These are phyloP conservation scores for Mus pahari DNA, from an alignment of 2,113 vertebrate genomes.

Conservation along the genomic window DNA sequence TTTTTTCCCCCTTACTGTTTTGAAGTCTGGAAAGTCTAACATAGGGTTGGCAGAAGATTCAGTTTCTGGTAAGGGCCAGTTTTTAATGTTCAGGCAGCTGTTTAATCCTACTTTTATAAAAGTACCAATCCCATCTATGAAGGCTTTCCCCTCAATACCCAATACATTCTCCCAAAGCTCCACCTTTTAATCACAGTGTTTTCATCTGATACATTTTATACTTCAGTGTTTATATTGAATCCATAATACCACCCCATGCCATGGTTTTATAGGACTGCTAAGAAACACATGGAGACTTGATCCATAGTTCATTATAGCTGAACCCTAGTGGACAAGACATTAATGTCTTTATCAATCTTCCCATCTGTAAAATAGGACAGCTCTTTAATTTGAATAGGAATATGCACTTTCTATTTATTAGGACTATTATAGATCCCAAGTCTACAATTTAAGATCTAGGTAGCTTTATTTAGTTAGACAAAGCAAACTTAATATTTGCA, in stretches of 20 bases:
- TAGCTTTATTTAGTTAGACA: not conserved
- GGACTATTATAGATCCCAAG: not conserved
- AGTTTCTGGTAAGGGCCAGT: not conserved
- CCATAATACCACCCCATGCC: not conserved
- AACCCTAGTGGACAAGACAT: not conserved
- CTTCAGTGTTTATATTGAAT: not conserved
- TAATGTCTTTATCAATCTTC: not conserved
- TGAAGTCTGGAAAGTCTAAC: not conserved
- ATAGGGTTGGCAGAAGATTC: not conserved
- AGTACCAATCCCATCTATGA: not conserved
- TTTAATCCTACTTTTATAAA: not conserved
- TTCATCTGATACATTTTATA: not conserved
- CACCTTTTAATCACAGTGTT: not conserved
- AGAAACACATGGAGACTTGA: not conserved
- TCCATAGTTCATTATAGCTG: not conserved
- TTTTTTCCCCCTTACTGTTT: not conserved
- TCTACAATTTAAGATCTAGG: not conserved
- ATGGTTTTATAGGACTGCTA: not conserved
- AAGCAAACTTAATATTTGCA: conserved; percentile 3
- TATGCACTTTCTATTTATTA: not conserved
- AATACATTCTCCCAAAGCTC: too few species aligned
- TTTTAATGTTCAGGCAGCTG: not conserved
- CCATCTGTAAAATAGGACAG: not conserved
- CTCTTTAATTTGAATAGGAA: not conserved
- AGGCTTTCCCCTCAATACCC: rapidly evolving